phyloP scores from a whole-genome alignment of 1,140 invertebrate genomes.

The Macrosteles quadrilineatus region DNA sequence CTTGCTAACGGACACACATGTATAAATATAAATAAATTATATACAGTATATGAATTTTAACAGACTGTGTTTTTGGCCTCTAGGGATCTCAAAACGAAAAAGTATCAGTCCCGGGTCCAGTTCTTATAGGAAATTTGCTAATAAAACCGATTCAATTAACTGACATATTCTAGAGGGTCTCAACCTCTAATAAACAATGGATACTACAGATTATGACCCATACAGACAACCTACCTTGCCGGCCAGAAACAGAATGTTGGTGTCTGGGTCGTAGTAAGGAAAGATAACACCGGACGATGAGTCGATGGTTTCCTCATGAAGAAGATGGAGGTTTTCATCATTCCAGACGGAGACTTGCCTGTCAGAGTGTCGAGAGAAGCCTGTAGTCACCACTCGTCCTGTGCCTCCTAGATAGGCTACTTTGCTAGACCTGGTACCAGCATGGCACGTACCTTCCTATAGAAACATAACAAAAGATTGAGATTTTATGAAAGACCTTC shows the following conservation, averaged over 20 bases:
- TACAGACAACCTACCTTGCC: conserved; percentile 74
- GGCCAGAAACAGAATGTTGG: conserved; percentile 79
- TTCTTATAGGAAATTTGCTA: no score
- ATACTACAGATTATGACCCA: no score
- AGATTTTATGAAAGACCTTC: neutral
- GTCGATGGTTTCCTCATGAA: conserved; percentile 82
- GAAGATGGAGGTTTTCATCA: conserved; percentile 75
- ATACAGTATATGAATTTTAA: no score
- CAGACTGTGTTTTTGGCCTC: no score
- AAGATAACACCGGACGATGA: conserved; percentile 91
- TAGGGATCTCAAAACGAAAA: no score
- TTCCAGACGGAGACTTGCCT: conserved; percentile 89
- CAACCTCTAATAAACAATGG: no score
- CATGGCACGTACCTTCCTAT: conserved; percentile 81
- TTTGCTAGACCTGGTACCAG: conserved; percentile 85
- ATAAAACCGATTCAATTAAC: no score
- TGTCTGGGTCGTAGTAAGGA: conserved; percentile 92
- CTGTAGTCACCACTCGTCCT: conserved; percentile 80
- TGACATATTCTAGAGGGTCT: no score
- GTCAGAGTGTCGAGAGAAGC: conserved; percentile 88
- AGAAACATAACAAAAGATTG: conserved; percentile 38
- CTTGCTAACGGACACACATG: no score
- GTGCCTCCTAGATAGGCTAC: conserved; percentile 82
- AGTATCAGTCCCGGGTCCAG: no score
- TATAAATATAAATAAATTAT: no score